Evolutionary conservation across 2,888 invertebrate species (phyloP).

Genomic region (Lasioglossum pauxillum): DNA sequence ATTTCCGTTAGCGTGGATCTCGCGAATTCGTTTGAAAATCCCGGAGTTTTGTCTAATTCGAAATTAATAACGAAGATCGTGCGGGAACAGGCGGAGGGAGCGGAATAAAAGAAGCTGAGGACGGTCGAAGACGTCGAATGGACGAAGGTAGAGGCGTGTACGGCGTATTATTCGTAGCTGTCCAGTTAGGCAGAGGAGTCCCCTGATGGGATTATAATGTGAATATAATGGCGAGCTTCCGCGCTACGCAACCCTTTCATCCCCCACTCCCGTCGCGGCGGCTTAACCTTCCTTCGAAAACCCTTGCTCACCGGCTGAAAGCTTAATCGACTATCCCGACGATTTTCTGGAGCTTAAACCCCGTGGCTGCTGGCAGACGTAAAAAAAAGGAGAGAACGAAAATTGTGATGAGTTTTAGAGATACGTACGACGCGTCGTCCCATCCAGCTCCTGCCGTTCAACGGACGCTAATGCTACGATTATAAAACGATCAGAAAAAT

Average conservation of each 20-base stretch:
- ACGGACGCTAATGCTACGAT: slow-evolving; percentile 40
- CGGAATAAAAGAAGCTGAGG: slow-evolving; percentile 25
- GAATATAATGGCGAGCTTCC: slow-evolving; percentile 83
- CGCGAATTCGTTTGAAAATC: not conserved
- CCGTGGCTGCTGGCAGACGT: slow-evolving; percentile 17
- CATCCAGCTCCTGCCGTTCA: slow-evolving; percentile 25
- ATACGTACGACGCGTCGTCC: slow-evolving; percentile 36
- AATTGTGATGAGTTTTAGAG: slow-evolving; percentile 58
- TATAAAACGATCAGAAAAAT: slow-evolving; percentile 51
- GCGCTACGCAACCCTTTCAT: slow-evolving; percentile 77
- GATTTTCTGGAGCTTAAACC: slow-evolving; percentile 57
- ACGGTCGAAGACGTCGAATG: slow-evolving; percentile 49
- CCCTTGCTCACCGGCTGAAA: slow-evolving; percentile 53
- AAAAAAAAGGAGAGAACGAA: slow-evolving; percentile 40
- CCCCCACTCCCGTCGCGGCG: slow-evolving; percentile 45
- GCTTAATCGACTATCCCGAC: slow-evolving; percentile 58
- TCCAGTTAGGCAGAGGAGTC: slow-evolving; percentile 78
- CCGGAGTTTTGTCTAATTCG: slow-evolving; percentile 32
- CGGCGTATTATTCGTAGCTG: slow-evolving; percentile 76
- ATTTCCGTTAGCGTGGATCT: not conserved
- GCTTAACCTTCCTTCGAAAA: slow-evolving; percentile 51
- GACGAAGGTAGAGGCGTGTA: slow-evolving; percentile 55
- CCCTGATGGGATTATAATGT: slow-evolving; percentile 83
- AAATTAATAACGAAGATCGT: slow-evolving; percentile 49
- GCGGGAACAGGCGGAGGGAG: not conserved